Conservation (phyloP, 2,888 invertebrate species). For the Resseliella maxima region DNA sequence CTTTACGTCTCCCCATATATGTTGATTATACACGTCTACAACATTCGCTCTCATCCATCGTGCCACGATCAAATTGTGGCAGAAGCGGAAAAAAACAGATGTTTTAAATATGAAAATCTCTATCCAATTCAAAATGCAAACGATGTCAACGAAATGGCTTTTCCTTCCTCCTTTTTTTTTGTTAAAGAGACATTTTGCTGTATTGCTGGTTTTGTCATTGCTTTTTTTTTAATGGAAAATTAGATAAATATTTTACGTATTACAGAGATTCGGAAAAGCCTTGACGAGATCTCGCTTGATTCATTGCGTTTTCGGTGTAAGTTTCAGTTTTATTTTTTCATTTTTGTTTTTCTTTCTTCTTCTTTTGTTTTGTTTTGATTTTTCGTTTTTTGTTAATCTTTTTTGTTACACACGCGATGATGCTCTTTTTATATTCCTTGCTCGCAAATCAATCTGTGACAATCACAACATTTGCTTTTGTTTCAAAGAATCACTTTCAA, state of each 20-base stretch:
- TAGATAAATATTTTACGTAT: not conserved
- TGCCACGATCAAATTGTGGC: not conserved
- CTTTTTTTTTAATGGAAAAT: constrained; percentile 24
- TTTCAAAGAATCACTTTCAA: too few species aligned
- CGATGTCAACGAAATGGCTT: not conserved
- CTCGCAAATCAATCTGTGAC: constrained; percentile 37
- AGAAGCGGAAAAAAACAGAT: constrained; percentile 53
- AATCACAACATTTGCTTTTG: constrained; percentile 33
- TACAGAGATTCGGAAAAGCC: not conserved
- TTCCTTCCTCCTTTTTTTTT: not conserved
- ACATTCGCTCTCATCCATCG: too few species aligned
- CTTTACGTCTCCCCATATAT: not conserved
- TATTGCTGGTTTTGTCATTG: too few species aligned
- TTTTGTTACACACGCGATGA: too few species aligned
- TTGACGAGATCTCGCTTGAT: constrained; percentile 12
- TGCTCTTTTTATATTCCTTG: not conserved
- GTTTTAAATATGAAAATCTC: not conserved
- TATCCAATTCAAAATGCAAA: not conserved
- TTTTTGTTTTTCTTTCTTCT: too few species aligned
- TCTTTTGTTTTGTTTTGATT: not conserved
- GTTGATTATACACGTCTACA: not conserved
- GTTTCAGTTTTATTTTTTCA: not conserved
- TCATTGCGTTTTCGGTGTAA: not conserved
- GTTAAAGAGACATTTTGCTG: too few species aligned
- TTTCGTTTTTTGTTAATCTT: not conserved